These are phyloP conservation scores for Eilema depressum DNA, from an alignment of 2,888 invertebrate genomes.

Conservation along the genomic window DNA sequence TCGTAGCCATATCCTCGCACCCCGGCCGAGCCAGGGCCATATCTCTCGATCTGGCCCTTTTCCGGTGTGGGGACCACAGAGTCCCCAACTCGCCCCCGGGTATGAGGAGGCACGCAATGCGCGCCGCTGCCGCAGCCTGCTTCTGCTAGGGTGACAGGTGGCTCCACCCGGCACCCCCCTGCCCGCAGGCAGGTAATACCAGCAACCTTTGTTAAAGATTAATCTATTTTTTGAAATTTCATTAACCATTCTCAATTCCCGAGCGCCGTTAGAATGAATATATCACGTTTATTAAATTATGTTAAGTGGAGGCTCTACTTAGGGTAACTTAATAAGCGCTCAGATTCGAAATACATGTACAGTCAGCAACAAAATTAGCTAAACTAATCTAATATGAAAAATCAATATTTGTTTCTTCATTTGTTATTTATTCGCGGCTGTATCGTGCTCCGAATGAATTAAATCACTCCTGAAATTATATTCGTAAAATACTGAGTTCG, in stretches of 20 bases:
- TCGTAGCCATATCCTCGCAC: no score
- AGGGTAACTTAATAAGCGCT: constrained; percentile 22
- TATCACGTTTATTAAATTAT: constrained; percentile 26
- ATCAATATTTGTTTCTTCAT: neutral
- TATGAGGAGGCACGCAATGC: no score
- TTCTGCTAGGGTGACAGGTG: no score
- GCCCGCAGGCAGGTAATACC: neutral
- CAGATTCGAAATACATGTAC: constrained; percentile 17
- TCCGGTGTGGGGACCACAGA: no score
- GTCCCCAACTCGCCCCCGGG: no score
- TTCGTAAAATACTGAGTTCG: no score
- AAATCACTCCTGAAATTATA: no score
- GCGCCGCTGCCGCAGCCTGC: no score
- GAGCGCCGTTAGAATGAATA: constrained; percentile 15
- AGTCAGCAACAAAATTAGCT: neutral
- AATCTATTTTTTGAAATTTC: constrained; percentile 33
- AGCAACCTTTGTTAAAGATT: neutral
- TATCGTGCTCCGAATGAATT: neutral
- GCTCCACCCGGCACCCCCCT: no score
- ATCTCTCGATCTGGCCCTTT: no score
- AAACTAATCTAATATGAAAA: neutral
- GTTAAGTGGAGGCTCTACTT: constrained; percentile 24
- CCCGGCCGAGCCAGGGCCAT: no score
- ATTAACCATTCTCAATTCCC: constrained; percentile 19
- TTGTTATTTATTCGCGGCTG: neutral